These are phyloP conservation scores for Calypte anna DNA, from an alignment of 2,113 vertebrate genomes.

Conservation along the genomic window DNA sequence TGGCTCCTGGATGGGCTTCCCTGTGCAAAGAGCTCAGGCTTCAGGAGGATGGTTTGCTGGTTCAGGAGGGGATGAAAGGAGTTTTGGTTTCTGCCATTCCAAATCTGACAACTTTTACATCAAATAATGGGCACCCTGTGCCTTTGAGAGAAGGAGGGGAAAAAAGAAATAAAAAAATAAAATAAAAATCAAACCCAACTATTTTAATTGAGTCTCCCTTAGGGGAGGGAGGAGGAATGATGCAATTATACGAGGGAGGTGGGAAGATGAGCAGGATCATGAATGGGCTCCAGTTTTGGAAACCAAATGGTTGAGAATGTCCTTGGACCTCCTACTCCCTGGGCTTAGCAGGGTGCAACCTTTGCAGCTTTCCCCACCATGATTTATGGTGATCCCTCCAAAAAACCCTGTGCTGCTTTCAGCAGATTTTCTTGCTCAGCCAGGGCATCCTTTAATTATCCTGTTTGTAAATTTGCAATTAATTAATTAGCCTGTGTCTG, in stretches of 20 bases:
- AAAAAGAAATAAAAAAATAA: background rate
- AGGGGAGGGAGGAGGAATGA: slow-evolving; percentile 37
- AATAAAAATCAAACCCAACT: background rate
- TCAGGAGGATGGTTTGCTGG: background rate
- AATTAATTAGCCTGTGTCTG: slow-evolving; percentile 51
- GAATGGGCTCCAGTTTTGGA: background rate
- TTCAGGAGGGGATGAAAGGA: background rate
- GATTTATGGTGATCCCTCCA: background rate
- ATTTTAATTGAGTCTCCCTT: slow-evolving; percentile 16
- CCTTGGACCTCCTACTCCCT: background rate
- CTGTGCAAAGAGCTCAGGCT: background rate
- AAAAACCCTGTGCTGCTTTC: background rate
- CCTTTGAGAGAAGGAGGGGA: background rate
- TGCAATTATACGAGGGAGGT: background rate
- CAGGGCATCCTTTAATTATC: slow-evolving; percentile 36
- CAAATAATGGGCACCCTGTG: background rate
- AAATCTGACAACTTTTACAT: background rate
- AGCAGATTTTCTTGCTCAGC: background rate
- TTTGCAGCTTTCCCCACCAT: background rate
- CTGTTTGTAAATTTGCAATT: slow-evolving; percentile 43
- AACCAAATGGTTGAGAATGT: background rate
- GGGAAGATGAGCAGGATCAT: background rate
- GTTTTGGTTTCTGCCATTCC: background rate
- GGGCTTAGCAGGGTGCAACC: background rate
- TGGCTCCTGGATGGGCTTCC: background rate